A percentile compares a stretch with the other conserved stretches of the same genome.
Evolutionary conservation across 2,113 vertebrate species (phyloP).

Genomic region (Balaenoptera acutorostrata): DNA sequence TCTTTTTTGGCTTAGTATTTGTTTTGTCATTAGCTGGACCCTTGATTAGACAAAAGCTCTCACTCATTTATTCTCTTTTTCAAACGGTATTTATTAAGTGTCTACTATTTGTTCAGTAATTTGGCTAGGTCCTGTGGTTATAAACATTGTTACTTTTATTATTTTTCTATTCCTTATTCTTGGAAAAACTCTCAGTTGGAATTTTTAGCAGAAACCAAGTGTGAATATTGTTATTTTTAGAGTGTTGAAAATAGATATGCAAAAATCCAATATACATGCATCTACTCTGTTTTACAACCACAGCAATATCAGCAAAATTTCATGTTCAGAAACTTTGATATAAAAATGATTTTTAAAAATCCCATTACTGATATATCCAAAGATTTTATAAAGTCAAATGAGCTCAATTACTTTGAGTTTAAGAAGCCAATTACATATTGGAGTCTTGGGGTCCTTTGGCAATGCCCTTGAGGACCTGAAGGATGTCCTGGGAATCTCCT

Average conservation of each 20-base stretch:
- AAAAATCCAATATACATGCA: background rate
- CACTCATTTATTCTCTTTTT: background rate
- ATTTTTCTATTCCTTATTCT: background rate
- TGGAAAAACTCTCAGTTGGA: background rate
- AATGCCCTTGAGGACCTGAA: background rate
- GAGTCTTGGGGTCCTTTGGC: background rate
- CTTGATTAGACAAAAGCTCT: background rate
- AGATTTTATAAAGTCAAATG: constrained; percentile 37
- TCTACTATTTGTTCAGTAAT: background rate
- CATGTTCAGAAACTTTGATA: background rate
- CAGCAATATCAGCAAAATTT: constrained; percentile 16
- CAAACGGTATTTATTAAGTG: background rate
- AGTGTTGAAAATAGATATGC: background rate
- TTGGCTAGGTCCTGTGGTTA: background rate
- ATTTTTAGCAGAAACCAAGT: background rate
- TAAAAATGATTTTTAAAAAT: background rate
- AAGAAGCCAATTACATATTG: constrained; percentile 21
- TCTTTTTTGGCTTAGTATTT: background rate
- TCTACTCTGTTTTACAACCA: background rate
- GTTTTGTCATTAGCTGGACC: background rate
- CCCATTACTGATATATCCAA: background rate
- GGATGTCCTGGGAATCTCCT: background rate
- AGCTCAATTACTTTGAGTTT: background rate
- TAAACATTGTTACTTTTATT: background rate
- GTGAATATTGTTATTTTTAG: constrained; percentile 28